These are phyloP conservation scores for Dufourea novaeangliae DNA, from an alignment of 1,140 invertebrate species.

Conservation along the genomic window DNA sequence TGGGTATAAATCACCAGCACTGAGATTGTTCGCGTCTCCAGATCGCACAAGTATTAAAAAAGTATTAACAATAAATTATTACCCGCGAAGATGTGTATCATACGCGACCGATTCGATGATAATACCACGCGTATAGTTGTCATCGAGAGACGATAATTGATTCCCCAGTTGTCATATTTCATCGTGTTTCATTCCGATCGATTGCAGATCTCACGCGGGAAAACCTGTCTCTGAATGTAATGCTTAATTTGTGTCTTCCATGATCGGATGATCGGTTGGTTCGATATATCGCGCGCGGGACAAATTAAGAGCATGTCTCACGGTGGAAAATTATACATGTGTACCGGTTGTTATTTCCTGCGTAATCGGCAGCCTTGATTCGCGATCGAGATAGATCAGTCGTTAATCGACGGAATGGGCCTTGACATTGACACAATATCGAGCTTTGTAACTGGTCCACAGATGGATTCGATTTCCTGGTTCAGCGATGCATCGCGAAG, in stretches of 20 bases:
- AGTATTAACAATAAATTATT: no score
- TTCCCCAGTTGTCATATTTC: background rate
- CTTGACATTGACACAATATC: slow-evolving; percentile 49
- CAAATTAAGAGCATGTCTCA: no score
- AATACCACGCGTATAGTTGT: background rate
- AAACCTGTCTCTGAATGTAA: no score
- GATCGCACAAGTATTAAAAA: no score
- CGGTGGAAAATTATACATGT: no score
- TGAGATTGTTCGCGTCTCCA: slow-evolving; percentile 20
- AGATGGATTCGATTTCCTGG: slow-evolving; percentile 52
- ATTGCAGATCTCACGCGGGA: background rate
- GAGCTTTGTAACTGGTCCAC: slow-evolving; percentile 33
- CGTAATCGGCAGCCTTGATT: background rate
- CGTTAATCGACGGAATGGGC: slow-evolving; percentile 51
- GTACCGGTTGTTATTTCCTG: background rate
- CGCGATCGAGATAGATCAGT: slow-evolving; percentile 21
- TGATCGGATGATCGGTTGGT: no score
- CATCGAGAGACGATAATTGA: background rate
- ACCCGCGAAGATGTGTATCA: no score
- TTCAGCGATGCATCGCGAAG: slow-evolving; percentile 58
- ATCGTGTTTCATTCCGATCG: background rate
- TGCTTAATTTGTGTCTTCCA: background rate
- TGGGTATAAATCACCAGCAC: slow-evolving; percentile 45
- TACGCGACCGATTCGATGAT: background rate
- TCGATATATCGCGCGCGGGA: no score